Evolutionary conservation across 2,113 vertebrate genomes (phyloP).

Genomic region (Scolopax mira): DNA sequence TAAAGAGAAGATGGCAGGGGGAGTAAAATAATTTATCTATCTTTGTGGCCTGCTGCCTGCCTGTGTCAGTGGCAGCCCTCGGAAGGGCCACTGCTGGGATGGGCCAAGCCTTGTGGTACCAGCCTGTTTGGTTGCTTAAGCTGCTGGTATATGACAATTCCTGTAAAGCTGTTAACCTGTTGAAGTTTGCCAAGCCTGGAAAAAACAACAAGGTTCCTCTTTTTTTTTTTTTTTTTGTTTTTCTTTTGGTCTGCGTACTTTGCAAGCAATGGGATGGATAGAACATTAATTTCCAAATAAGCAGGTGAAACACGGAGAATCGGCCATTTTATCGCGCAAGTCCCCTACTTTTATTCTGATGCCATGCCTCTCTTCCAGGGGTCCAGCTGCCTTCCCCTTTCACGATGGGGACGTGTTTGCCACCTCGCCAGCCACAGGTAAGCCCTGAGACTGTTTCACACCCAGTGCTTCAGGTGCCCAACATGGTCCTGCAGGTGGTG

Average conservation of each 20-base stretch:
- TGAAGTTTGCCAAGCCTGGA: neutral
- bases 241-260: neutral
- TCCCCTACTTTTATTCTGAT: neutral
- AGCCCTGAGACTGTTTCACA: neutral
- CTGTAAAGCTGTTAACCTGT: neutral
- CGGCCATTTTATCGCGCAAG: accelerated
- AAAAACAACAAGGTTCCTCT: accelerated
- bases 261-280: neutral
- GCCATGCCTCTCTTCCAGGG: neutral
- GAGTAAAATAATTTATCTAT: neutral
- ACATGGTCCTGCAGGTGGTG: accelerated
- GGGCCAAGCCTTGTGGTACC: accelerated
- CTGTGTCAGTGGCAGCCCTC: neutral
- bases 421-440: neutral
- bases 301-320: neutral
- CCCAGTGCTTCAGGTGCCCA: neutral
- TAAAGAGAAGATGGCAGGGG: neutral
- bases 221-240: too few relatives aligned
- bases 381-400: neutral
- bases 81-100: neutral
- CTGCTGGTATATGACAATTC: neutral
- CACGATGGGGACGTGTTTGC: neutral
- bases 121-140: neutral
- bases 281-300: neutral
- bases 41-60: neutral